Percentiles rank a stretch among this genome's conserved stretches.
phyloP scores from a whole-genome alignment of 2,113 vertebrate genomes.

The Oriolus oriolus region DNA sequence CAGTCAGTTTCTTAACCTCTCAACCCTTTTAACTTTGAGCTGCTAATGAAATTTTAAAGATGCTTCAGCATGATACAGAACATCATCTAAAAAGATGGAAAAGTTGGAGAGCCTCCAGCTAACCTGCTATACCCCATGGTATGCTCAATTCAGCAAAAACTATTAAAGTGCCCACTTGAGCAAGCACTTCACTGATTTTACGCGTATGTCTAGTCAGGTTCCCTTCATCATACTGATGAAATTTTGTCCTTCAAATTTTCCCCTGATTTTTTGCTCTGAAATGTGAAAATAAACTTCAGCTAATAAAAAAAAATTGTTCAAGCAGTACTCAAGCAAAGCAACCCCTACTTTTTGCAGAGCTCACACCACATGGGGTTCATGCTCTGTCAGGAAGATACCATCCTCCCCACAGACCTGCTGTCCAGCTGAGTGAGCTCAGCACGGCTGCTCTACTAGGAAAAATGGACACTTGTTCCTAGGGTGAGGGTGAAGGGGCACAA shows the following conservation, averaged over 20 bases:
- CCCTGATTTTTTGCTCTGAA: background rate
- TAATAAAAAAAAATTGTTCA: background rate
- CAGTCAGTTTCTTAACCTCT: background rate
- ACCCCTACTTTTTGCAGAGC: background rate
- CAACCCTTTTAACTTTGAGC: background rate
- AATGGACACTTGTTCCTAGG: background rate
- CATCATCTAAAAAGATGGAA: background rate
- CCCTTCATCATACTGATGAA: background rate
- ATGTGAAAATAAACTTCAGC: background rate
- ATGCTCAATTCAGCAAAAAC: background rate
- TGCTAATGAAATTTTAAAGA: slow-evolving; percentile 16
- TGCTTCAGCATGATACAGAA: background rate
- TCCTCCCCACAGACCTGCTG: background rate
- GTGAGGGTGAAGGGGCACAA: background rate
- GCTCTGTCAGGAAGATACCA: background rate
- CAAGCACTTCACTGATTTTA: background rate
- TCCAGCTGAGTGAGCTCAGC: background rate
- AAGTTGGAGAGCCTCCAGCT: background rate
- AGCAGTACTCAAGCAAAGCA: background rate
- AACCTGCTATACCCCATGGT: background rate
- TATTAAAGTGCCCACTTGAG: background rate
- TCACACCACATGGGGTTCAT: background rate
- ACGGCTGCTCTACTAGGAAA: background rate
- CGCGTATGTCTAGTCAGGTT: background rate
- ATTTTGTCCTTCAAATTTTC: background rate